Percentiles rank a stretch among this genome's conserved stretches.
Conservation (phyloP, 30 jellyfish, hydroid and myxozoan genomes). For the Aurelia coerulea region DNA sequence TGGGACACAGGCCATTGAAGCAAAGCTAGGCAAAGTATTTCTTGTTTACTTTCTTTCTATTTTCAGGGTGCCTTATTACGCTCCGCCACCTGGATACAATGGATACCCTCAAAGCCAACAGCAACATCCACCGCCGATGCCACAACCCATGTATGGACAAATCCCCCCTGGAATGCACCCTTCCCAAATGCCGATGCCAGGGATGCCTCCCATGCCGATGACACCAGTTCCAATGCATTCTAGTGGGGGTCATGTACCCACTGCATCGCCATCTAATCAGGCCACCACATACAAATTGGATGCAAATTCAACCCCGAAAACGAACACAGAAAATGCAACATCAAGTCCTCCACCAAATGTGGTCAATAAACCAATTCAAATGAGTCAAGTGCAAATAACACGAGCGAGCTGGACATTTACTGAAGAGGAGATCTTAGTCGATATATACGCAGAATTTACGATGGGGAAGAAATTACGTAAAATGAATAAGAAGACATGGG, state of each 20-base stretch:
- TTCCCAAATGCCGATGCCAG: slow-evolving; percentile 55
- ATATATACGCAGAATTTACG: slow-evolving; percentile 40
- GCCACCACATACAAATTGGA: neutral
- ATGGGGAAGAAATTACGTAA: slow-evolving; percentile 34
- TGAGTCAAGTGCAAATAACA: slow-evolving; percentile 26
- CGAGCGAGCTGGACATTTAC: slow-evolving; percentile 54
- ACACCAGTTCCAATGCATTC: neutral
- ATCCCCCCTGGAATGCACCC: slow-evolving; percentile 47
- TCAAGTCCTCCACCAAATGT: neutral
- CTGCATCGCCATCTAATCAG: no score
- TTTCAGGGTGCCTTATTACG: slow-evolving; percentile 65
- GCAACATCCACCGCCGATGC: slow-evolving; percentile 39
- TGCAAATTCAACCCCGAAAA: neutral
- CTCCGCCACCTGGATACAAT: slow-evolving; percentile 55
- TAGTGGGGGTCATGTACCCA: no score
- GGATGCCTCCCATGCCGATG: slow-evolving; percentile 51
- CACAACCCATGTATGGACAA: slow-evolving; percentile 53
- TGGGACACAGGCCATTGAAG: no score
- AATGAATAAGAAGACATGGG: slow-evolving; percentile 53
- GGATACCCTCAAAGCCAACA: slow-evolving; percentile 38
- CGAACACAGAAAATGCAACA: neutral
- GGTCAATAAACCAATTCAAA: neutral
- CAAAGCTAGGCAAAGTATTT: no score
- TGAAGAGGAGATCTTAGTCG: slow-evolving; percentile 48
- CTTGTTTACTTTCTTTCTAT: neutral